These are phyloP conservation scores for Ectropis crepuscularia DNA, from an alignment of 2,888 invertebrate species.

Conservation along the genomic window DNA sequence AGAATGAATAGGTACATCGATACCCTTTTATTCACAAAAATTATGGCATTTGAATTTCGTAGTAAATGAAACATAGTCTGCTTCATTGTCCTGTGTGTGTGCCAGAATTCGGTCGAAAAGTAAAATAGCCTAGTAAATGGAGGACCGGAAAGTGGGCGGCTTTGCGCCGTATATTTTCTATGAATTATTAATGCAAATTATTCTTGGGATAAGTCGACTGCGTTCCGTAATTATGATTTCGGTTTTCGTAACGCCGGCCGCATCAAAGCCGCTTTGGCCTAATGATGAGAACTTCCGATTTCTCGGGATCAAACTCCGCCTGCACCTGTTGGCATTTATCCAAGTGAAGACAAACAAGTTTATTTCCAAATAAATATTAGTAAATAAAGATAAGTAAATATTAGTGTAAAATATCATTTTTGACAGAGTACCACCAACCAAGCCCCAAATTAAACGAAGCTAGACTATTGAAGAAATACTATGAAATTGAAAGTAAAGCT, in stretches of 20 bases:
- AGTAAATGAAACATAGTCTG: neutral
- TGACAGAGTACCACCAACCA: too few relatives aligned
- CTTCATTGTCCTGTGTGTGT: neutral
- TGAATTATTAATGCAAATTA: conserved; percentile 28
- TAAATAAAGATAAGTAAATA: too few relatives aligned
- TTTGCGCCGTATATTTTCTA: conserved; percentile 5
- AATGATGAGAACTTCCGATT: neutral
- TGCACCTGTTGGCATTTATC: too few relatives aligned
- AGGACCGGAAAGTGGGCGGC: conserved; percentile 8
- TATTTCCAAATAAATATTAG: too few relatives aligned
- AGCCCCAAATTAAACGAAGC: too few relatives aligned
- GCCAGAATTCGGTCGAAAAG: neutral
- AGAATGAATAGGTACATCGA: neutral
- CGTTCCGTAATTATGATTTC: neutral
- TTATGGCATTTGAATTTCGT: neutral
- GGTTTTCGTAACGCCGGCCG: neutral
- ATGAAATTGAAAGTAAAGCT: too few relatives aligned
- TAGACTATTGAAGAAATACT: too few relatives aligned
- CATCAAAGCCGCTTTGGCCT: neutral
- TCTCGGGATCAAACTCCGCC: too few relatives aligned
- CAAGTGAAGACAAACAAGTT: neutral
- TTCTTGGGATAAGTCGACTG: neutral
- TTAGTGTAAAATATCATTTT: too few relatives aligned
- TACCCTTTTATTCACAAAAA: neutral
- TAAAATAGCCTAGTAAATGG: conserved; percentile 1